Conservation (phyloP, 1,140 invertebrate species). For the Leptoteleia sp. region DNA sequence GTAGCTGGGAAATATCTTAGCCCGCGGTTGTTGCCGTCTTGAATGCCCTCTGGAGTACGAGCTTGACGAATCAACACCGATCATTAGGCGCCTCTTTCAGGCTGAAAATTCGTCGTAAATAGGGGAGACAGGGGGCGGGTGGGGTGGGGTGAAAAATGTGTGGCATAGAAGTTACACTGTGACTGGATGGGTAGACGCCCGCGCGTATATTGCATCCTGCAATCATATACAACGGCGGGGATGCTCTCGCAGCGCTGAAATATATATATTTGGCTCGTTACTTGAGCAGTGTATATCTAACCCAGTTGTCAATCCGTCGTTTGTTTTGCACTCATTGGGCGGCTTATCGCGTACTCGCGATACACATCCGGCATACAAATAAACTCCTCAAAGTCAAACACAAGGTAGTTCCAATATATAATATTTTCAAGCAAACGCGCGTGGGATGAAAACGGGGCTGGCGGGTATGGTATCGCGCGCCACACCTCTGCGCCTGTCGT, state of each 20-base stretch:
- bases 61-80: conserved; percentile 52
- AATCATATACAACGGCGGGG: conserved; percentile 51
- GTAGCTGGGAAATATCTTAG: conserved; percentile 42
- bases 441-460: conserved; percentile 27
- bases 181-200: conserved; percentile 40
- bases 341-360: conserved; percentile 66
- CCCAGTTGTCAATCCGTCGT: conserved; percentile 73
- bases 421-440: conserved; percentile 55
- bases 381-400: conserved; percentile 73
- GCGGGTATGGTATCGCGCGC: conserved; percentile 3
- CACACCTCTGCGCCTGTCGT: too few relatives aligned
- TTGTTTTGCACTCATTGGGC: conserved; percentile 71
- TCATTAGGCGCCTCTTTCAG: conserved; percentile 58
- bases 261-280: conserved; percentile 70
- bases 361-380: conserved; percentile 67
- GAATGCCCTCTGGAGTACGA: conserved; percentile 31
- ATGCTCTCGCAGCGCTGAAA: conserved; percentile 51
- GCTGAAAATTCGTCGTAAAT: conserved; percentile 40
- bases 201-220: conserved; percentile 40
- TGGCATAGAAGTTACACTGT: conserved; percentile 42
- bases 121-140: conserved; percentile 14
- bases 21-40: conserved; percentile 5
- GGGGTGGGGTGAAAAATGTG: conserved; percentile 35
- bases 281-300: conserved; percentile 69
- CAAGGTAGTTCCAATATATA: conserved; percentile 53